Evolutionary conservation across 1,140 invertebrate genomes (phyloP), one percentile per base, ranked within the genome.

Genomic region (Plutomurus gul): DNA sequence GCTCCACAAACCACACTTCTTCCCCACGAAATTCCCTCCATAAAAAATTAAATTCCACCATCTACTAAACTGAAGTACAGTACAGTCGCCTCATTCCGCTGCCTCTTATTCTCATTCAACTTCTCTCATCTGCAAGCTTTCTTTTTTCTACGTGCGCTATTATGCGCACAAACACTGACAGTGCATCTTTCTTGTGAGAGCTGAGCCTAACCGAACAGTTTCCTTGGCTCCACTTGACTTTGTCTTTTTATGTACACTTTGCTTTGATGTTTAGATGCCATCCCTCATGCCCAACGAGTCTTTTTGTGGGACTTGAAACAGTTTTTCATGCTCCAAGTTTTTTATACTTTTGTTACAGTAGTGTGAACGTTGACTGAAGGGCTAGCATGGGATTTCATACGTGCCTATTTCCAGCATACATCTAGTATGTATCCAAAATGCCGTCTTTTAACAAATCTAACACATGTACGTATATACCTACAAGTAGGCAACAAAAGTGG

Each of bases 1-100:
- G 65, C 72, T 78, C 70, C 60, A 78, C 76, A 78, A 78, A 78
- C 51, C 76, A 78, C 76, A 78, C 76, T 78, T 78, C 65, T 72
- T 25, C 70, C 40, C 60, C 76, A 72, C 76, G 25, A 78, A 78
- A 78, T 78, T 72, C 43, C 36, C 60, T 30, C 70, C 76, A 78
- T 78, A 78, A 78, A 78, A 78, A 78, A 72, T 78, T 72, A 78
- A 78, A 78, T 65, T 65, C 56, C 56, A 36, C 56, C 56, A 65
- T 65, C 56, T 65, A 33, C 56, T 65, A 65, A 65, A 65, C 25
- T 65, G 25, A 51, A 51, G 47, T 51, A n/a, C n/a, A n/a, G 20
- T 51, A 65, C 56, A 30, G 56, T 65, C 56, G 56, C 27, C 27
- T 65, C 56, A 65, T 65, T 65, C 13, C 25, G 27, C 16, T 65